phyloP scores from a whole-genome alignment of 2,113 vertebrate species.

The Cariama cristata region DNA sequence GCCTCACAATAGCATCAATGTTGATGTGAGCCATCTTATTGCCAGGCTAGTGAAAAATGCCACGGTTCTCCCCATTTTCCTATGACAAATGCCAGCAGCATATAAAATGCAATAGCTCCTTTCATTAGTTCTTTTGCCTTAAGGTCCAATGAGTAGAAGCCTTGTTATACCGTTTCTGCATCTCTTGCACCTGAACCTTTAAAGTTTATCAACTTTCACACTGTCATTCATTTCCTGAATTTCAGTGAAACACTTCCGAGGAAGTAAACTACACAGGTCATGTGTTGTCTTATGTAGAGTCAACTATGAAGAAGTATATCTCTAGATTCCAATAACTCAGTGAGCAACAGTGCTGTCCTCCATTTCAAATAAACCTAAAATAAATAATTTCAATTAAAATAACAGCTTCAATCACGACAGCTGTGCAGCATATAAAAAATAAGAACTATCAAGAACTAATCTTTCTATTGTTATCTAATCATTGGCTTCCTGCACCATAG shows the following conservation, averaged over 20 bases:
- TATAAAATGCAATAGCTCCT: background rate
- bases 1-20: background rate
- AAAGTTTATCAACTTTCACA: background rate
- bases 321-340: background rate
- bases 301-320: background rate
- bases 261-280: background rate
- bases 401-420: background rate
- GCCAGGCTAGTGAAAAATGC: background rate
- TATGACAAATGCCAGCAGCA: background rate
- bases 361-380: conserved; percentile 6
- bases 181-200: background rate
- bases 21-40: background rate
- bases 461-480: background rate
- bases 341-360: background rate
- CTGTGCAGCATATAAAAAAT: background rate
- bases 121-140: background rate
- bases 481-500: background rate
- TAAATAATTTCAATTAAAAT: conserved; percentile 3
- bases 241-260: background rate
- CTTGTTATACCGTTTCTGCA: background rate
- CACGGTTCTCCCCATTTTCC: background rate
- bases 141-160: background rate
- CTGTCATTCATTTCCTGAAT: background rate
- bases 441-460: background rate
- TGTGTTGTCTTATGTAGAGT: background rate